Evolutionary conservation across 2,113 vertebrate species (phyloP).

Genomic region (Leptodactylus fuscus): DNA sequence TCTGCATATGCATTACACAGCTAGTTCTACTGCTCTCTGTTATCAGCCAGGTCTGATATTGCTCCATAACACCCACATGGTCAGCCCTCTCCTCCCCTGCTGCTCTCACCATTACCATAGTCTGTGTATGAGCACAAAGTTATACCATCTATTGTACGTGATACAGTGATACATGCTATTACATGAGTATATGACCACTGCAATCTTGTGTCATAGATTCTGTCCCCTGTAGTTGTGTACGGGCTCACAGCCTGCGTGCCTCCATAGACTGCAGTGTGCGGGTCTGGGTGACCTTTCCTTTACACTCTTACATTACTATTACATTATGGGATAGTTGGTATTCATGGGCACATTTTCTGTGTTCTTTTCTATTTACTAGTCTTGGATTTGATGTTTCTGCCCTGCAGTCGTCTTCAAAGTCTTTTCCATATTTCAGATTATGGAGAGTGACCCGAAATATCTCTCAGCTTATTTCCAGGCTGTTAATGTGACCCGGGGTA

Average conservation of each 20-base stretch:
- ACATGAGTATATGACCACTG: too few species aligned
- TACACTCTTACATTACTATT: not conserved
- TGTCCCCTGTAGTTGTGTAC: too few species aligned
- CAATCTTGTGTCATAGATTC: too few species aligned
- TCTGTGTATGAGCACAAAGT: not conserved
- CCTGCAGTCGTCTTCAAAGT: not conserved
- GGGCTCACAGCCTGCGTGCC: too few species aligned
- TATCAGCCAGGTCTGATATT: too few species aligned
- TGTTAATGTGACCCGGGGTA: too few species aligned
- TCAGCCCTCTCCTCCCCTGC: not conserved
- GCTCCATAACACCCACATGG: too few species aligned
- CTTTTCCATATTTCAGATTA: not conserved
- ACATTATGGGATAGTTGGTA: not conserved
- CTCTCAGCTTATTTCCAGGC: not conserved
- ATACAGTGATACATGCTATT: too few species aligned
- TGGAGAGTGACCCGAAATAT: not conserved
- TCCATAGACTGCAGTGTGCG: not conserved
- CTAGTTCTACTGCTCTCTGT: too few species aligned
- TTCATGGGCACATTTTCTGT: not conserved
- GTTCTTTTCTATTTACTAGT: not conserved
- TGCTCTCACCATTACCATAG: not conserved
- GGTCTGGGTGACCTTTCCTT: not conserved
- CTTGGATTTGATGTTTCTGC: not conserved
- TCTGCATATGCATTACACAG: too few species aligned
- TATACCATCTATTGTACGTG: too few species aligned